phyloP scores from a whole-genome alignment of 2,797 vertebrate species.

The Gallirallus australis region DNA sequence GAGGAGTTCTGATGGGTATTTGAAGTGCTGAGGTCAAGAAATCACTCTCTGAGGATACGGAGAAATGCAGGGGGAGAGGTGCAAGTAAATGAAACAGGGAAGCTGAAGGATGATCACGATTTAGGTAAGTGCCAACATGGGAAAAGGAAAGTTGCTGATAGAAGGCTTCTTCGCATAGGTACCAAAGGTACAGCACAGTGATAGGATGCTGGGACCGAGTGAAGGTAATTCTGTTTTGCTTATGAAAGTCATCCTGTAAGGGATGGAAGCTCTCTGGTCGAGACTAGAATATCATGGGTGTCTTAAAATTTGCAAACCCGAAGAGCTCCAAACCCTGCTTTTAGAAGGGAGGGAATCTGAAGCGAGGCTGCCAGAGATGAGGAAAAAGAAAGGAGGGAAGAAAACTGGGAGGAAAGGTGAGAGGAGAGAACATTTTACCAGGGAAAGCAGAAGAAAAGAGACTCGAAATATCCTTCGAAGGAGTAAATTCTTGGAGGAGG shows the following conservation, averaged over 20 bases:
- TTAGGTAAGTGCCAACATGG: background rate
- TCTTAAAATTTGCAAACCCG: background rate
- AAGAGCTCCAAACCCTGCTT: background rate
- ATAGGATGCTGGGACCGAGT: background rate
- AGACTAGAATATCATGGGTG: background rate
- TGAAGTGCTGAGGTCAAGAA: constrained; percentile 27
- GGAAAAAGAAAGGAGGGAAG: background rate
- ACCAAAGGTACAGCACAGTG: background rate
- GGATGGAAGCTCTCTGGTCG: background rate
- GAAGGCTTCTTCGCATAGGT: background rate
- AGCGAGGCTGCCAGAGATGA: background rate
- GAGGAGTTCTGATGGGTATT: background rate
- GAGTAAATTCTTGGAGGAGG: background rate
- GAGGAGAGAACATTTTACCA: background rate
- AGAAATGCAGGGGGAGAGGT: background rate
- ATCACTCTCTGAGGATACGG: background rate
- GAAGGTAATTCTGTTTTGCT: background rate
- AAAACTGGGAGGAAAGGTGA: background rate
- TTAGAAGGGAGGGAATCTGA: background rate
- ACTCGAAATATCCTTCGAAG: background rate
- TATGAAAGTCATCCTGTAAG: background rate
- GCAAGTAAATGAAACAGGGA: background rate
- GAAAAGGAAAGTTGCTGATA: background rate
- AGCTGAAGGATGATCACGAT: background rate
- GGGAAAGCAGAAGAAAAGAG: background rate